These are phyloP conservation scores for Coronaproctus castanopsis DNA, from an alignment of 2,888 invertebrate species.

Conservation along the genomic window DNA sequence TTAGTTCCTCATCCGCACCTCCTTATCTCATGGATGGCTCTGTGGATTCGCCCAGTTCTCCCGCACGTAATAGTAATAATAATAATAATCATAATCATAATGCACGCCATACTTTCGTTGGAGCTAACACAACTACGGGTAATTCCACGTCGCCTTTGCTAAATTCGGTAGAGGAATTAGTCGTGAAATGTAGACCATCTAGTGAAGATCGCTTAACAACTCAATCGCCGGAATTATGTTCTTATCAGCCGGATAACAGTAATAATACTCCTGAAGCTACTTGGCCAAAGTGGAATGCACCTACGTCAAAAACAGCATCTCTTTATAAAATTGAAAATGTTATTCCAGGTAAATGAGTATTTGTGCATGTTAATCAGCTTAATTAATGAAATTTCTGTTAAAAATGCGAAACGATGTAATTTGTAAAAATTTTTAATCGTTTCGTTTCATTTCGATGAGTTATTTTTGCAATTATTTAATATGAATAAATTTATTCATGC, in stretches of 20 bases:
- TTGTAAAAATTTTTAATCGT: no score
- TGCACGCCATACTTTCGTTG: neutral
- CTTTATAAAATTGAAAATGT: constrained; percentile 7
- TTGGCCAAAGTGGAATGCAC: constrained; percentile 39
- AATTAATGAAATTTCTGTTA: no score
- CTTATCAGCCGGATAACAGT: constrained; percentile 14
- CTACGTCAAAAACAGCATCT: constrained; percentile 4
- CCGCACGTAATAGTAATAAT: constrained; percentile 9
- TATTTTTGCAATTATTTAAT: no score
- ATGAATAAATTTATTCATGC: no score
- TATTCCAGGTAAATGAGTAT: neutral
- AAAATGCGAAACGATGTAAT: no score
- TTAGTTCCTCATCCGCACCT: constrained; percentile 54
- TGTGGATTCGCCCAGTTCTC: constrained; percentile 14
- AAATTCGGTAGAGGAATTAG: constrained; percentile 19
- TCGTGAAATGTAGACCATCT: constrained; percentile 42
- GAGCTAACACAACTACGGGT: neutral
- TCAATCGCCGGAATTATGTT: constrained; percentile 18
- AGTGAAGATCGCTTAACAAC: constrained; percentile 40
- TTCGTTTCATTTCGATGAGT: no score
- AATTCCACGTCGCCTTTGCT: constrained; percentile 10
- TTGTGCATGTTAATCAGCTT: no score
- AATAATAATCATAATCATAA: no score
- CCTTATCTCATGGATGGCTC: constrained; percentile 32
- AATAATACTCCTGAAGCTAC: constrained; percentile 26